Conservation (phyloP, 2,113 vertebrate genomes). For the Glaucomys volans region DNA sequence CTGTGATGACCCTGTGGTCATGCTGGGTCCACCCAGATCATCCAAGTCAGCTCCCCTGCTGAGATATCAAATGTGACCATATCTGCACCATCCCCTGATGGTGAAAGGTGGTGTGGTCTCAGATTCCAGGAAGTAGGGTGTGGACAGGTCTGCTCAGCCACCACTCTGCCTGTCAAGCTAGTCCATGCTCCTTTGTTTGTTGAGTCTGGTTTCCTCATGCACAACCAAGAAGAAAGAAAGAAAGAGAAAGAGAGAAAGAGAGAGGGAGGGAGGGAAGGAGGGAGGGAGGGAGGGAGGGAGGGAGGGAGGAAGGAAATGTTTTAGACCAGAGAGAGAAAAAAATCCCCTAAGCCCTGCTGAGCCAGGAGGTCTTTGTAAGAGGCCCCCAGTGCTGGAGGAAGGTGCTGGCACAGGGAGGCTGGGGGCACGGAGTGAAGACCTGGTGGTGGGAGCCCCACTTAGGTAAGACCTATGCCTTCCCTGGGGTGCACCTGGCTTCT, state of each 20-base stretch:
- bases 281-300: too few species aligned
- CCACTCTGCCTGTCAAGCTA: too few species aligned
- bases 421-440: too few species aligned
- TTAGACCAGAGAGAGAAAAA: too few species aligned
- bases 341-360: accelerated
- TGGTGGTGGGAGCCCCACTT: too few species aligned
- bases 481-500: background rate
- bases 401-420: accelerated
- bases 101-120: background rate
- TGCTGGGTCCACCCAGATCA: background rate
- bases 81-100: background rate
- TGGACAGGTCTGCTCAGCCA: accelerated
- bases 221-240: too few species aligned
- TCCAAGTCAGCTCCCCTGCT: background rate
- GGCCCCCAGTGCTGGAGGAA: accelerated
- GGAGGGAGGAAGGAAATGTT: too few species aligned
- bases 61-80: background rate
- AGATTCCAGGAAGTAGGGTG: background rate
- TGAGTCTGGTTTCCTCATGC: background rate
- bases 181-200: accelerated
- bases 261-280: too few species aligned
- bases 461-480: too few species aligned
- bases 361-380: accelerated
- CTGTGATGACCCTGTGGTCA: background rate
- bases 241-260: too few species aligned